Percentiles rank a stretch among this genome's conserved stretches.
Conservation (phyloP, 2,888 invertebrate genomes). For the Aphrophora alni region DNA sequence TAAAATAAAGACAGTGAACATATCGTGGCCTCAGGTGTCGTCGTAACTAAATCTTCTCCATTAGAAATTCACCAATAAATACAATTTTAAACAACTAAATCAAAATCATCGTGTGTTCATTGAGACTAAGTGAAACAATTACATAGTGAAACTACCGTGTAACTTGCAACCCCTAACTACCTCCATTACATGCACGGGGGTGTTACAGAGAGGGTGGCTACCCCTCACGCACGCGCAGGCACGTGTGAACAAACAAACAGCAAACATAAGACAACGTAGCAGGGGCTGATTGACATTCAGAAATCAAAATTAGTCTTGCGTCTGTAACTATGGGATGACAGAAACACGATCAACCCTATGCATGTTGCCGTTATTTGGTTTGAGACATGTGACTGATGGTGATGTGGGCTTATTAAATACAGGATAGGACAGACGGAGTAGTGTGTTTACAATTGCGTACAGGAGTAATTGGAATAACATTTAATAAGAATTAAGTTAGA, state of each 20-base stretch:
- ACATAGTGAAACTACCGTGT: not conserved
- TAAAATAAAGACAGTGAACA: too few relatives aligned
- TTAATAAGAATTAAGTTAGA: too few relatives aligned
- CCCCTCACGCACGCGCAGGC: not conserved
- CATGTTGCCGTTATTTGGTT: not conserved
- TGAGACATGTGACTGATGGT: not conserved
- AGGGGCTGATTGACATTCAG: not conserved
- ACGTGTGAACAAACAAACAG: not conserved
- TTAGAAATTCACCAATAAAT: too few relatives aligned
- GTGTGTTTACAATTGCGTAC: too few relatives aligned
- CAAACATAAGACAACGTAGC: not conserved
- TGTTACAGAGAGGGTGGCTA: not conserved
- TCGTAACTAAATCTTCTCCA: too few relatives aligned
- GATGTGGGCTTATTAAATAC: too few relatives aligned
- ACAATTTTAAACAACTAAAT: too few relatives aligned
- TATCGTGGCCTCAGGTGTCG: too few relatives aligned
- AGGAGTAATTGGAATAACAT: too few relatives aligned
- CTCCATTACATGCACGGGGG: not conserved
- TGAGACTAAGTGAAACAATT: too few relatives aligned
- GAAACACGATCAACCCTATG: not conserved
- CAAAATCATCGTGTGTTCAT: too few relatives aligned
- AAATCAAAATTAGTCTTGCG: not conserved
- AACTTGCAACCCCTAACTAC: not conserved
- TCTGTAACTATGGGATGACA: not conserved
- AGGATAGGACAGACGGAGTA: too few relatives aligned